Evolutionary conservation across 2,888 invertebrate genomes (phyloP).

Genomic region (Phlogophora meticulosa): DNA sequence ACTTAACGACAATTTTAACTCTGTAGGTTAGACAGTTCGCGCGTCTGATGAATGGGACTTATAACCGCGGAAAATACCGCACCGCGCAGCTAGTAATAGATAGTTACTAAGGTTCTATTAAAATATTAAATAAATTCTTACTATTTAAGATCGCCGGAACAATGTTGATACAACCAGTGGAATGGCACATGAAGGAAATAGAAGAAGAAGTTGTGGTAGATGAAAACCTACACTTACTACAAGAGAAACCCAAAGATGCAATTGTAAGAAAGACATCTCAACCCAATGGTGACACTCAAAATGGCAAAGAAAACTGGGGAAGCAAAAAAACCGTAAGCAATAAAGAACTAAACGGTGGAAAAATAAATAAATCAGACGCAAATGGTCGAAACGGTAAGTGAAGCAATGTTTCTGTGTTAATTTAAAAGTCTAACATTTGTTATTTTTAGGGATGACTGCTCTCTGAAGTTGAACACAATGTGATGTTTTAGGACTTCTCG

Average conservation of each 20-base stretch:
- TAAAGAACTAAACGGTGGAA: conserved; percentile 71
- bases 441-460: conserved; percentile 18
- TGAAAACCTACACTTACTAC: conserved; percentile 81
- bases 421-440: conserved; percentile 37
- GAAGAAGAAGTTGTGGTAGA: conserved; percentile 82
- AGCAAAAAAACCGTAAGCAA: conserved; percentile 72
- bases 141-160: conserved; percentile 90
- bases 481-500: not conserved
- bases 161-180: conserved; percentile 91
- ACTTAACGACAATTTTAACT: too few relatives aligned
- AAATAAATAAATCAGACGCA: conserved; percentile 67
- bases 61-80: too few relatives aligned
- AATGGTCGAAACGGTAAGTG: conserved; percentile 75
- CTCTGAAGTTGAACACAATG: not conserved
- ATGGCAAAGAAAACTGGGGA: conserved; percentile 64
- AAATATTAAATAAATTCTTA: too few relatives aligned
- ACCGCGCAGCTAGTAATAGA: too few relatives aligned
- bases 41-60: too few relatives aligned
- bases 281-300: conserved; percentile 69
- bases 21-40: too few relatives aligned
- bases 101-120: too few relatives aligned
- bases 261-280: conserved; percentile 76
- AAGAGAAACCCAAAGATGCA: conserved; percentile 77
- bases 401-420: conserved; percentile 39
- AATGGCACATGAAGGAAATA: conserved; percentile 89